Base-by-base conservation (phyloP, 2,888 invertebrate genomes). In the Tinea semifulvella region DNA sequence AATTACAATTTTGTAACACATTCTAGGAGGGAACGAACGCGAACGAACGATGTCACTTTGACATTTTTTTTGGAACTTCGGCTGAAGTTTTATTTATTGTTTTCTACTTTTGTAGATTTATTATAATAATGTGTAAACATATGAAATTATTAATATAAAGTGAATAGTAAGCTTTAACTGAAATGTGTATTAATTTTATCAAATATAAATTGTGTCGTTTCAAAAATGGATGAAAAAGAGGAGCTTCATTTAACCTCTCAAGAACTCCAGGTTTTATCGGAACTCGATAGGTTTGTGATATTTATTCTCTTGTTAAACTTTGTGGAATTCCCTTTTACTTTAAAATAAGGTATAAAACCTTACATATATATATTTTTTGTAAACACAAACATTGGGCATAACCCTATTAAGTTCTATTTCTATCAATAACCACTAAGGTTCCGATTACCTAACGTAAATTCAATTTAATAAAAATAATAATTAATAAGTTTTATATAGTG, bases 261-360 rank as follows among this genome's bases (percentile, higher is more conserved):
- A 68, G 93, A 94, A 77, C 79, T 94, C 58, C 91, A 92, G 82
- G 87, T 91, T 67, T 84, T 94, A 58, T 91, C 92, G 46, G 92
- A 93, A 68, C 85, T 94, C 69, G 93, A 94, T 84, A 93, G 94
- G 94, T 92, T 79, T 48, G 42, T 52, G 16, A 11, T 36, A 2
- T 4, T 14, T 31, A 14, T 31, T 14, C 3, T 11, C 31, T 31
- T 31, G n/a, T 13, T 31, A 25, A 7, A 25, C 25, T 7, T n/a
- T n/a, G 7, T 19, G 20, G 16, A 58, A 45, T 45, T 36, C 25
- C 7, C 35, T 18, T 16, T 17, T 43, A 31, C 16, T 28, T 43
- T 40, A 42, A 44, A 50, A 44, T 44, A 36, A 31, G 25, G 36
- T 51, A 35, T 43, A 5, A 13, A 28, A 4, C n/a, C 22, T 22